Evolutionary conservation across 2,797 vertebrate species (phyloP), one percentile per base, ranked within the genome.

Genomic region (Somateria mollissima): DNA sequence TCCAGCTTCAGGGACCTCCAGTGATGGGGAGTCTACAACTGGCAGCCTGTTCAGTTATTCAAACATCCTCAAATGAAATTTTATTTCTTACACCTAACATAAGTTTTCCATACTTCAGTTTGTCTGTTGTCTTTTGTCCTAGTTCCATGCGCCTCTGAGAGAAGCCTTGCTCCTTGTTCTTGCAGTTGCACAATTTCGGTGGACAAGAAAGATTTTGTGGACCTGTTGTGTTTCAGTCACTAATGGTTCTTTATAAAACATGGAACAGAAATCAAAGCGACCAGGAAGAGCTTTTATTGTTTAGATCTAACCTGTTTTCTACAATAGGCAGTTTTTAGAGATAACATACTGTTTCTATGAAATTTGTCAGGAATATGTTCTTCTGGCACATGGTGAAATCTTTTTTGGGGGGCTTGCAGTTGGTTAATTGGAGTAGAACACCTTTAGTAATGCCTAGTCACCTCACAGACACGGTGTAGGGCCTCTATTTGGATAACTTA

Each of bases 401-500:
- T 67, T 94, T 95, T 81, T 58, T 65, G 22, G 36, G 79, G 41
- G 45, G 64, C 36, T 77, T 74, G 28, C 12, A 76, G n/a, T 73
- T 58, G 24, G 18, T 78, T 72, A 58, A n/a, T 60, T 93, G 49
- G 30, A 86, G 4, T 58, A 13, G 24, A 77, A 88, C n/a, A 49
- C 20, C 22, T 91, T 84, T 70, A 76, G 87, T 76, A 92, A 28
- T 36, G 14, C 1, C 2, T 84, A 8, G 15, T 32, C 11, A 10
- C 36, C 90, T 83, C 43, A 45, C 8, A 73, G 70, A 13, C 11
- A 20, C 28, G 20, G 32, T 66, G 22, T 64, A 71, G 66, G 41
- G 13, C 4, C 1, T 39, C 6, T 82, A 8, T 70, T 77, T 79
- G 28, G 37, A 43, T 92, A 89, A 37, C 12, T 71, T 9, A 65